A percentile compares a stretch with the other conserved stretches of the same genome.
Evolutionary conservation across 2,797 vertebrate genomes (phyloP).

Genomic region (Bucorvus abyssinicus): DNA sequence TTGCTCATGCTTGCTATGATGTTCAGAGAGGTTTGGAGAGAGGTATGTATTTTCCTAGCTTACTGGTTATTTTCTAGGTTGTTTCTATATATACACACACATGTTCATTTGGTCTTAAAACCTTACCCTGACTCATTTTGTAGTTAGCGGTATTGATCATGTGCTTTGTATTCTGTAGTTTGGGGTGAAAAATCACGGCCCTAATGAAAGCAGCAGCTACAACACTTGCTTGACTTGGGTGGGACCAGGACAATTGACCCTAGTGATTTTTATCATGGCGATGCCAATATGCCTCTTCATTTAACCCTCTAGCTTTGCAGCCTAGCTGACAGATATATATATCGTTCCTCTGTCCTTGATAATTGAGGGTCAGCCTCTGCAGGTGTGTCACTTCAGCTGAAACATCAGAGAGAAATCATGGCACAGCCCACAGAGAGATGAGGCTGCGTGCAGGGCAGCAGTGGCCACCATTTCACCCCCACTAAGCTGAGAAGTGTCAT

Average conservation of each 20-base stretch:
- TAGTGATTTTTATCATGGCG: background rate
- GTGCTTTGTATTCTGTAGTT: background rate
- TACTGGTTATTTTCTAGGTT: background rate
- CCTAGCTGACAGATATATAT: background rate
- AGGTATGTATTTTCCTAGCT: background rate
- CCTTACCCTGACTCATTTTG: background rate
- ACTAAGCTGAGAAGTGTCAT: rapidly evolving
- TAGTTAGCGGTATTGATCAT: background rate
- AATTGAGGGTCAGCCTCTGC: background rate
- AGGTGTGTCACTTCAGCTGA: background rate
- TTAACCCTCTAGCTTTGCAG: background rate
- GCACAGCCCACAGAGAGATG: background rate
- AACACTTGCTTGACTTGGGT: background rate
- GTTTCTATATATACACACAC: background rate
- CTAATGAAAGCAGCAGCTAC: background rate
- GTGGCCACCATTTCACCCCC: background rate
- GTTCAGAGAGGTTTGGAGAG: background rate
- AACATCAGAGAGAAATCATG: background rate
- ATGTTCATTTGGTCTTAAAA: background rate
- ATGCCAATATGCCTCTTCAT: background rate
- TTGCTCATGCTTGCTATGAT: background rate
- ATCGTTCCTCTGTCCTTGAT: background rate
- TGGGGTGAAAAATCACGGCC: background rate
- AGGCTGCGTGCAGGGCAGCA: background rate
- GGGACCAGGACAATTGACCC: background rate